phyloP scores from a whole-genome alignment of 2,888 invertebrate genomes.

The Diarsia dahlii region DNA sequence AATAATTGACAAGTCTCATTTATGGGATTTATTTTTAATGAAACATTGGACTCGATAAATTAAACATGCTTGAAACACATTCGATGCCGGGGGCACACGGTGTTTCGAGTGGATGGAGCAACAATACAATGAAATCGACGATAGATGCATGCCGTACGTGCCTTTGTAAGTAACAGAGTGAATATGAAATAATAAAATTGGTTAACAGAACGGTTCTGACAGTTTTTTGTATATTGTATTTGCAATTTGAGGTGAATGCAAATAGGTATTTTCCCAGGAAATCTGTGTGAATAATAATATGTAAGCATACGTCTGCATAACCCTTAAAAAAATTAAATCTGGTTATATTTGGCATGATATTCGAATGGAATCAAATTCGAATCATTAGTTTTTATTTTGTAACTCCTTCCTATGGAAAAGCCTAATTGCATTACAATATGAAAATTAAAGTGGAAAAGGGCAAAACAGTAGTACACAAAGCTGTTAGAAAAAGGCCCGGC shows the following conservation, averaged over 20 bases:
- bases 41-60: background rate
- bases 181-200: constrained; percentile 13
- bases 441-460: background rate
- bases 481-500: constrained; percentile 7
- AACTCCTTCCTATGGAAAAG: background rate
- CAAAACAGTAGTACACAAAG: constrained; percentile 7
- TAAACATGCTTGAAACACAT: background rate
- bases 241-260: background rate
- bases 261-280: background rate
- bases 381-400: background rate
- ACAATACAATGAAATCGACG: constrained; percentile 17
- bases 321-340: background rate
- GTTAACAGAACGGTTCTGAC: no score
- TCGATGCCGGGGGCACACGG: background rate
- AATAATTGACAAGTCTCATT: background rate
- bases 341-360: no score
- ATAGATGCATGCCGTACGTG: constrained; percentile 27
- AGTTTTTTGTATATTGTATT: background rate
- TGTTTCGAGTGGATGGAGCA: background rate
- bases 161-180: background rate
- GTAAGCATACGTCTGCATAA: background rate
- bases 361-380: background rate
- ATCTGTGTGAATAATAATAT: background rate
- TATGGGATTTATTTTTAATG: background rate
- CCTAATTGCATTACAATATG: background rate